Conservation (phyloP, 2,113 vertebrate genomes). For the Neodon shergylaensis region DNA sequence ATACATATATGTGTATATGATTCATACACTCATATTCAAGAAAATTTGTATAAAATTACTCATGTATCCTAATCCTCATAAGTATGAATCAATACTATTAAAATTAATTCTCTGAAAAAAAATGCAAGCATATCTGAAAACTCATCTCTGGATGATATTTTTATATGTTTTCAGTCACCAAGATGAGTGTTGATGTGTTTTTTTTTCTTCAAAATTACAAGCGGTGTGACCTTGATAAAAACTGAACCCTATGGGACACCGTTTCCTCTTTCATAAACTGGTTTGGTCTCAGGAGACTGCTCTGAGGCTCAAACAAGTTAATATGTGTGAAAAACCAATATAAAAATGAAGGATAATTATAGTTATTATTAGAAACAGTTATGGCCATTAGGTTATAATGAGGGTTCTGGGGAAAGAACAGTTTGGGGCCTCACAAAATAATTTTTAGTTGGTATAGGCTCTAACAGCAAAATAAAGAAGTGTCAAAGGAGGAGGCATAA, state of each 20-base stretch:
- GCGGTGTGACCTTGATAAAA: conserved; percentile 57
- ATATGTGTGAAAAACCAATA: conserved; percentile 74
- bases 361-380: conserved; percentile 75
- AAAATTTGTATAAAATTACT: not conserved
- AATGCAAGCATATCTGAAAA: conserved; percentile 44
- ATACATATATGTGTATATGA: not conserved
- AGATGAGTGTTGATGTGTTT: not conserved
- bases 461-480: conserved; percentile 39
- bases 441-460: conserved; percentile 36
- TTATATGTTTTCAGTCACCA: not conserved
- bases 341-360: conserved; percentile 72
- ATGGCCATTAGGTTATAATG: conserved; percentile 70
- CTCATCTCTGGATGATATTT: not conserved
- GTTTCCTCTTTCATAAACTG: not conserved
- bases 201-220: not conserved
- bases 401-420: conserved; percentile 46
- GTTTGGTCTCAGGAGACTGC: conserved; percentile 22
- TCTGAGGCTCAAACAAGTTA: conserved; percentile 56
- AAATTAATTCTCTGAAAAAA: conserved; percentile 34
- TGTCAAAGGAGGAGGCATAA: conserved; percentile 28
- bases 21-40: not conserved
- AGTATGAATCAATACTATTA: not conserved
- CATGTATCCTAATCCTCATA: not conserved
- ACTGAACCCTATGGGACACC: not conserved
- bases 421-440: conserved; percentile 49